These are phyloP conservation scores for Mercenaria mercenaria DNA, from an alignment of 1,140 invertebrate species.

Conservation along the genomic window DNA sequence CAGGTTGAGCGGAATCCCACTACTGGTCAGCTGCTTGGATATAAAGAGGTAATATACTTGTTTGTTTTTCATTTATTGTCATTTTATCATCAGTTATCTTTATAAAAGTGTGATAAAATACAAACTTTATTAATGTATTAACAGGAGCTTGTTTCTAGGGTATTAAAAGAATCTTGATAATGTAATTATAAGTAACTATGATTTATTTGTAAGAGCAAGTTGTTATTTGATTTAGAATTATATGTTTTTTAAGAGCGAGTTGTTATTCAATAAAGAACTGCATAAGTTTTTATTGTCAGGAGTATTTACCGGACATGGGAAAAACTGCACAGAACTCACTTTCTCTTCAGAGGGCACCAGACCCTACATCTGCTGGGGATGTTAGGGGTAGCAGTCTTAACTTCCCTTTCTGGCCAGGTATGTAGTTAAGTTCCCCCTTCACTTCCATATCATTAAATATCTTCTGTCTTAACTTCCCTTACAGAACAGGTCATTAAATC, in stretches of 20 bases:
- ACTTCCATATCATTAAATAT: background rate
- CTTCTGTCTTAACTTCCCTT: too few relatives aligned
- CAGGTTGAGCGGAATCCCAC: conserved; percentile 90
- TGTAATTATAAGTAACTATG: too few relatives aligned
- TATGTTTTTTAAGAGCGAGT: too few relatives aligned
- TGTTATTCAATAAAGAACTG: too few relatives aligned
- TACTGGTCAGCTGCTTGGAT: conserved; percentile 90
- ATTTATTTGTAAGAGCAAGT: too few relatives aligned
- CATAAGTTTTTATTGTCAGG: conserved; percentile 80
- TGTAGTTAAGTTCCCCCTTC: background rate
- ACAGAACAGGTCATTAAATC: background rate
- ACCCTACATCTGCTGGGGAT: conserved; percentile 87
- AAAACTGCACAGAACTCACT: conserved; percentile 91
- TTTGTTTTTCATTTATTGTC: background rate
- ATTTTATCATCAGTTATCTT: too few relatives aligned
- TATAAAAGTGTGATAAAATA: too few relatives aligned
- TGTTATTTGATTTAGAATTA: too few relatives aligned
- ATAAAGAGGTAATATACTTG: conserved; percentile 88
- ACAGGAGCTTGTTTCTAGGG: too few relatives aligned
- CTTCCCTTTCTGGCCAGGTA: conserved; percentile 92
- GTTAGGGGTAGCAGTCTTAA: conserved; percentile 91
- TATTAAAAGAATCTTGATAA: too few relatives aligned
- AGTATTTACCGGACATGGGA: conserved; percentile 88
- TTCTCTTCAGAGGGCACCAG: conserved; percentile 90
- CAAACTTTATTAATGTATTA: too few relatives aligned